Conservation (phyloP, 2,888 invertebrate genomes). For the Eupithecia dodoneata region DNA sequence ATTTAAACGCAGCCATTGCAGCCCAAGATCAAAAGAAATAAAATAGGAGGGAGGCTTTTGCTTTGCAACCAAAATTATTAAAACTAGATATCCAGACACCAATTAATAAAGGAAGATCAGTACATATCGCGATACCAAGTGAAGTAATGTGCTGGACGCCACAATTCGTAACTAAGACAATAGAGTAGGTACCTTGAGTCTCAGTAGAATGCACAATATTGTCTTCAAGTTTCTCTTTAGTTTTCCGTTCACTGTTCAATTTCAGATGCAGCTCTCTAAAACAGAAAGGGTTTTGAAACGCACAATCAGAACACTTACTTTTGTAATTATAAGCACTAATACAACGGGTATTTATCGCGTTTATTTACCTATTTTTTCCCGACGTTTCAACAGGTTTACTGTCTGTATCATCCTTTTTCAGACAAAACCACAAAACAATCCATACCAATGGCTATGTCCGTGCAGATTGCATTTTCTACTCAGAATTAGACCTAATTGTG, state of each 20-base stretch:
- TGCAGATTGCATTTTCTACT: background rate
- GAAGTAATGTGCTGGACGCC: background rate
- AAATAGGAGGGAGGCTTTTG: too few relatives aligned
- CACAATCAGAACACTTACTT: background rate
- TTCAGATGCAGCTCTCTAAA: constrained; percentile 90
- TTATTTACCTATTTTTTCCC: too few relatives aligned
- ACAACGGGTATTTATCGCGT: too few relatives aligned
- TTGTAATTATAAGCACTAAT: too few relatives aligned
- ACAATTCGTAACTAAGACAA: background rate
- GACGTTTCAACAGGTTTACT: too few relatives aligned
- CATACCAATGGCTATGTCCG: too few relatives aligned
- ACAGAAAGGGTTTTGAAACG: constrained; percentile 28
- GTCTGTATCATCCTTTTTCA: too few relatives aligned
- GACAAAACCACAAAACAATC: too few relatives aligned
- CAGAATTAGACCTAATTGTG: background rate
- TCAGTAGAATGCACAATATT: constrained; percentile 69
- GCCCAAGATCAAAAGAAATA: too few relatives aligned
- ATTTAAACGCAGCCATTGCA: too few relatives aligned
- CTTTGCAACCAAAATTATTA: background rate
- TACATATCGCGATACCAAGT: background rate
- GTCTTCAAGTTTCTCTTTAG: constrained; percentile 89
- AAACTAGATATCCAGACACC: background rate
- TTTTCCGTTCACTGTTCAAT: constrained; percentile 88
- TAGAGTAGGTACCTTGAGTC: constrained; percentile 64
- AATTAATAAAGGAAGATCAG: background rate